phyloP scores from a whole-genome alignment of 2,888 invertebrate genomes.

The Amphiduros pacificus region DNA sequence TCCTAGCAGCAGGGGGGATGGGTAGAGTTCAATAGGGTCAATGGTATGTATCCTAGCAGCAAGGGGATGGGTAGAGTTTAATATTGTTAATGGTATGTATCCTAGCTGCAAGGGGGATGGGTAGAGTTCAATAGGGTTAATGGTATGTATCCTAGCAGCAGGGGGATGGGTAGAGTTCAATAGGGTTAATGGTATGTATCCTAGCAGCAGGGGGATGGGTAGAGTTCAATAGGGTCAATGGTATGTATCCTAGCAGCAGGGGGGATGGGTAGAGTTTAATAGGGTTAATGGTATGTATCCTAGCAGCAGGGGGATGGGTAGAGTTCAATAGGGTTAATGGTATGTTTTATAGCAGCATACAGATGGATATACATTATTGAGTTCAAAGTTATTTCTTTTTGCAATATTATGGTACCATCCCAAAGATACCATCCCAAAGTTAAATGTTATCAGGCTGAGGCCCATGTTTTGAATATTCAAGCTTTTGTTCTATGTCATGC shows the following conservation, averaged over 20 bases:
- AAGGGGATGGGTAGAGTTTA: no score
- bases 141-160: slow-evolving; percentile 84
- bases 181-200: slow-evolving; percentile 95
- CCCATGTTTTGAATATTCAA: no score
- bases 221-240: slow-evolving; percentile 96
- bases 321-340: slow-evolving; percentile 98
- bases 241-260: slow-evolving; percentile 90
- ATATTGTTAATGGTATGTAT: no score
- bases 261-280: slow-evolving; percentile 95
- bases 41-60: no score
- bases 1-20: no score
- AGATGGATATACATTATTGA: slow-evolving; percentile 97
- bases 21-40: no score
- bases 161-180: slow-evolving; percentile 98
- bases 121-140: no score
- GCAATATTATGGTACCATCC: no score
- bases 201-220: slow-evolving; percentile 95
- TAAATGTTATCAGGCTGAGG: no score
- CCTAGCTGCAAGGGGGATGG: no score
- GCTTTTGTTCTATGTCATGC: no score
- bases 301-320: slow-evolving; percentile 94
- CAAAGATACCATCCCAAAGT: no score
- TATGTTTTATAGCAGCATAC: slow-evolving; percentile 86
- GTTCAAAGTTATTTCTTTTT: slow-evolving; percentile 97
- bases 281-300: slow-evolving; percentile 95